Conservation (phyloP, 2,888 invertebrate genomes). For the Leptopilina syphax region DNA sequence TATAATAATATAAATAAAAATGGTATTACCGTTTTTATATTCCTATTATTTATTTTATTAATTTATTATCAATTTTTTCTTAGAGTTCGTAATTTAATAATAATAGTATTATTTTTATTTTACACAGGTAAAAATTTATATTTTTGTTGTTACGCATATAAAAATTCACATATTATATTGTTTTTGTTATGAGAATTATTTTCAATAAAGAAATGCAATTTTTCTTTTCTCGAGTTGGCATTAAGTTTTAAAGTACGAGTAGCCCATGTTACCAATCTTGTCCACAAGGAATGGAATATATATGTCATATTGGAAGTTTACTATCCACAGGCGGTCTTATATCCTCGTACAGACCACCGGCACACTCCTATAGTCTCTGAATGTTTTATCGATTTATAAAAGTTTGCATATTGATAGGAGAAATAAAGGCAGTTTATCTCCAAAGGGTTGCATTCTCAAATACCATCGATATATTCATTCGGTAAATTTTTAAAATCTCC, state of each 20-base stretch:
- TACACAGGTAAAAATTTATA: no score
- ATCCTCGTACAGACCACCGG: constrained; percentile 32
- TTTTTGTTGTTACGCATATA: no score
- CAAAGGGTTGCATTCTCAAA: background rate
- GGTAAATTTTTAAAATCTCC: no score
- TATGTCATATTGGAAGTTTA: constrained; percentile 33
- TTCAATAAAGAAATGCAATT: background rate
- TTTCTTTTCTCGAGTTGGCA: background rate
- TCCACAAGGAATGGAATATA: constrained; percentile 26
- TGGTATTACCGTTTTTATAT: no score
- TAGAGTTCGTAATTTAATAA: no score
- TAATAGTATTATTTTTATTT: no score
- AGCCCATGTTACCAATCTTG: constrained; percentile 12
- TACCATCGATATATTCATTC: background rate
- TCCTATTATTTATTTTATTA: no score
- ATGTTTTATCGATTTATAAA: constrained; percentile 34
- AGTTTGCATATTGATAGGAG: constrained; percentile 23
- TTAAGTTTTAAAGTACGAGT: constrained; percentile 11
- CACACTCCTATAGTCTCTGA: constrained; percentile 17
- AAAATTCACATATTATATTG: no score
- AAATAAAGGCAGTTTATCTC: constrained; percentile 19
- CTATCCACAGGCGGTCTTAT: constrained; percentile 38
- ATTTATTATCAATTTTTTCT: no score
- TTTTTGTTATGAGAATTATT: background rate
- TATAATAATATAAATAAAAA: no score